These are phyloP conservation scores for Circaetus gallicus DNA, from an alignment of 2,113 vertebrate species.

Conservation along the genomic window DNA sequence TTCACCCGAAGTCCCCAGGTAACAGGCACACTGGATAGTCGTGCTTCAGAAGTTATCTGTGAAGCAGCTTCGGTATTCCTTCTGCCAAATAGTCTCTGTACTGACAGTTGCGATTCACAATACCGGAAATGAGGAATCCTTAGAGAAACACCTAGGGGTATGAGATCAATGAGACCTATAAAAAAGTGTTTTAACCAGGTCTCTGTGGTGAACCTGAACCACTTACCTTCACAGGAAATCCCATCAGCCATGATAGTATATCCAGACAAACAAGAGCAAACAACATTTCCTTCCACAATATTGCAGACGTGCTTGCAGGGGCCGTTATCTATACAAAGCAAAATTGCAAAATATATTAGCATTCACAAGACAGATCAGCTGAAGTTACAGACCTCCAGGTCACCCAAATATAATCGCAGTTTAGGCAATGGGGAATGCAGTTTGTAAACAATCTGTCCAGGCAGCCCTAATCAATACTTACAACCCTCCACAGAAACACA, in stretches of 20 bases:
- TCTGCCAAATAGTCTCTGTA: not conserved
- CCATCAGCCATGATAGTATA: constrained; percentile 82
- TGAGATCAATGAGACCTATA: not conserved
- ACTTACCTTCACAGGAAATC: constrained; percentile 80
- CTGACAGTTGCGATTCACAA: not conserved
- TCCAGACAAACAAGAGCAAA: constrained; percentile 87
- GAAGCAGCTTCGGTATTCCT: not conserved
- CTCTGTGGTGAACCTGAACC: not conserved
- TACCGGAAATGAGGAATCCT: not conserved
- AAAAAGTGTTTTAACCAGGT: not conserved
- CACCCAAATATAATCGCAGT: not conserved
- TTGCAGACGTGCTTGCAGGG: constrained; percentile 84
- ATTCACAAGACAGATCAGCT: not conserved
- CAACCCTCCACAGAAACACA: not conserved
- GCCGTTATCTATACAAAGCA: constrained; percentile 72
- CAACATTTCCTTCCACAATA: constrained; percentile 42
- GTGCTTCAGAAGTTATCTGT: not conserved
- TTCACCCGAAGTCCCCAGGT: not conserved
- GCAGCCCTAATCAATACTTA: not conserved
- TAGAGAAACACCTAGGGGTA: not conserved
- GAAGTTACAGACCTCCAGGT: not conserved
- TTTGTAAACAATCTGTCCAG: not conserved
- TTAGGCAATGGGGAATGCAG: not conserved
- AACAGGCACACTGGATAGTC: rapidly evolving
- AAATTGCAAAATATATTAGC: not conserved